phyloP scores from a whole-genome alignment of 2,797 vertebrate genomes.

The Phyllotis vaccarum region DNA sequence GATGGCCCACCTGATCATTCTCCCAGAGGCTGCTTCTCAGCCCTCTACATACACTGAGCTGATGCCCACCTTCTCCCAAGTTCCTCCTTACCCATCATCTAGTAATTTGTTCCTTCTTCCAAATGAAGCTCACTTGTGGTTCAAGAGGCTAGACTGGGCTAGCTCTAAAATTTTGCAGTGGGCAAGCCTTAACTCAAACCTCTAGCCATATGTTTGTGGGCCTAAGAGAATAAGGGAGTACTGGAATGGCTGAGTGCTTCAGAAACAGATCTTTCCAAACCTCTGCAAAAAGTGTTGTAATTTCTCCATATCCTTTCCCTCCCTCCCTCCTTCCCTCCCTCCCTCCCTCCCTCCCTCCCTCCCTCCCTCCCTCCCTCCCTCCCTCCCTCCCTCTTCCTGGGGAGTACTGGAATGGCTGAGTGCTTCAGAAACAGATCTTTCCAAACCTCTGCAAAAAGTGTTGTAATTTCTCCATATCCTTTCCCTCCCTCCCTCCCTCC shows the following conservation, averaged over 20 bases:
- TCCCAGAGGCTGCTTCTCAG: neutral
- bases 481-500: no score
- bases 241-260: no score
- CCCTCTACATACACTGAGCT: no score
- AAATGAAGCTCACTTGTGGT: neutral
- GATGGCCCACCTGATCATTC: neutral
- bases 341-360: no score
- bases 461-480: neutral
- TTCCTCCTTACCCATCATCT: no score
- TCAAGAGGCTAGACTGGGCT: neutral
- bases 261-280: neutral
- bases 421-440: neutral
- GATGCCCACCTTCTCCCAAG: no score
- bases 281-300: neutral
- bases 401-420: no score
- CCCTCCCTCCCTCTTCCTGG: no score
- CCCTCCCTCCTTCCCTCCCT: no score
- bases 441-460: neutral
- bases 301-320: neutral
- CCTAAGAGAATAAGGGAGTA: neutral
- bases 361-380: neutral
- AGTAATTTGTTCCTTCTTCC: neutral
- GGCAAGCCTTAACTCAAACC: neutral
- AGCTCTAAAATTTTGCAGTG: neutral
- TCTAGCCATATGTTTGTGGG: neutral